Evolutionary conservation across 2,888 invertebrate genomes (phyloP).

Genomic region (Ophion costatus): DNA sequence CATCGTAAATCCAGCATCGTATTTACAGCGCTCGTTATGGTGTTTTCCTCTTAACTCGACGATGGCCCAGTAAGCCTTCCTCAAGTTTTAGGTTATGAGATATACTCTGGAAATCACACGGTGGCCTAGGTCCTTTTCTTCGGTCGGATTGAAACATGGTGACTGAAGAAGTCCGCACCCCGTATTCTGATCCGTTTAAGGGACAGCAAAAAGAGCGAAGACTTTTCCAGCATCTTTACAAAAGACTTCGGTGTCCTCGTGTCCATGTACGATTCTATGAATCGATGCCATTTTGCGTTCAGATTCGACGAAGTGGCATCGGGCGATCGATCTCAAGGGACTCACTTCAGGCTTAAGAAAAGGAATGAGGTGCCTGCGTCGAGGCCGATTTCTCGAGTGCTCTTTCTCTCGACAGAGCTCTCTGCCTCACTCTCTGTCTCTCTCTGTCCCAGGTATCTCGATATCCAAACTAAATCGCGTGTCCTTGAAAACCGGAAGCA

Average conservation of each 20-base stretch:
- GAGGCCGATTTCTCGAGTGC: conserved; percentile 20
- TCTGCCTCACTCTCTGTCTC: neutral
- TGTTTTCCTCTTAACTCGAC: too few species aligned
- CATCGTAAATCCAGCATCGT: too few species aligned
- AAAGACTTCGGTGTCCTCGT: too few species aligned
- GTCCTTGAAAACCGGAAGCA: conserved; percentile 23
- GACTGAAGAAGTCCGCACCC: too few species aligned
- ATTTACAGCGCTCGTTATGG: too few species aligned
- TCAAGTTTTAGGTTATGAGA: too few species aligned
- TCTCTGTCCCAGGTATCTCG: neutral
- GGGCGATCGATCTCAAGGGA: neutral
- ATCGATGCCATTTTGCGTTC: neutral
- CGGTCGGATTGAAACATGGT: too few species aligned
- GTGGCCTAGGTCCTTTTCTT: too few species aligned
- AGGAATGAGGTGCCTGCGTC: conserved; percentile 25
- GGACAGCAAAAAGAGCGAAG: neutral
- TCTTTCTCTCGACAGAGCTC: conserved; percentile 13
- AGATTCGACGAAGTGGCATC: neutral
- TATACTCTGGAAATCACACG: too few species aligned
- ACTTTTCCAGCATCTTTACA: neutral
- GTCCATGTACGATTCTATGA: neutral
- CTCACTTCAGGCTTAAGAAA: conserved; percentile 14
- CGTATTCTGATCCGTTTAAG: neutral
- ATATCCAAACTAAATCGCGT: conserved; percentile 24
- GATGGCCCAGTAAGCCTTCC: too few species aligned